phyloP scores from a whole-genome alignment of 1,140 invertebrate genomes.

The Drosophila littoralis region DNA sequence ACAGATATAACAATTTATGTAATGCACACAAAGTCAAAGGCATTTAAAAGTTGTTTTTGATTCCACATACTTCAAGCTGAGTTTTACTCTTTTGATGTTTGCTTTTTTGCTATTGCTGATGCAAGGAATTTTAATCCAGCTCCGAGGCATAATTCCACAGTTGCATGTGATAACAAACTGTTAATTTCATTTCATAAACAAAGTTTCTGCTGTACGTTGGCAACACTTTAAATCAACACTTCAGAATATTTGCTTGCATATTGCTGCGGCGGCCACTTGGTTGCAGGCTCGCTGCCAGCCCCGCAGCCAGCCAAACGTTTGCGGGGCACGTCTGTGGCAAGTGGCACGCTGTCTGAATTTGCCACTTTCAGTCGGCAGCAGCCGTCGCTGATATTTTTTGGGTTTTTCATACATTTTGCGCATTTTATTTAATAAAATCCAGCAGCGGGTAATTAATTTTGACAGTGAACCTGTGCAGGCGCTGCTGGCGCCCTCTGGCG shows the following conservation, averaged over 20 bases:
- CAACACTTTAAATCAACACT: slow-evolving; percentile 71
- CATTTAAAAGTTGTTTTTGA: slow-evolving; percentile 4
- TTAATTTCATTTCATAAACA: slow-evolving; percentile 63
- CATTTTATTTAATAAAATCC: slow-evolving; percentile 77
- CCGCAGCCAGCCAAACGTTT: slow-evolving; percentile 38
- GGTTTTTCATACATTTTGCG: slow-evolving; percentile 55
- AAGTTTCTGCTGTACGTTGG: slow-evolving; percentile 53
- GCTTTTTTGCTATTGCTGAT: slow-evolving; percentile 5
- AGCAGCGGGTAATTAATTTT: slow-evolving; percentile 80
- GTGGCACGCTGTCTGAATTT: slow-evolving; percentile 16
- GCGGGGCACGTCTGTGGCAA: slow-evolving; percentile 45
- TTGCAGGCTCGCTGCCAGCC: not conserved
- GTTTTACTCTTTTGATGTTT: slow-evolving; percentile 9
- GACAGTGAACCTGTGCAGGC: slow-evolving; percentile 76
- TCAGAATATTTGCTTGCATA: slow-evolving; percentile 57
- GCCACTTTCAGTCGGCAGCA: slow-evolving; percentile 48
- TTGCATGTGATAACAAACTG: slow-evolving; percentile 26
- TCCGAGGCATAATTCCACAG: not conserved
- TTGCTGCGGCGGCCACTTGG: slow-evolving; percentile 15
- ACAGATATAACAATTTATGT: slow-evolving; percentile 3
- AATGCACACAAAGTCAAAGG: not conserved
- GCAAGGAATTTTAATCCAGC: slow-evolving; percentile 31
- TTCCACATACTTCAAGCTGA: not conserved
- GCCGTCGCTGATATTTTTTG: slow-evolving; percentile 29
- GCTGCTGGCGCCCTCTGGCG: slow-evolving; percentile 32